Evolutionary conservation across 1,140 invertebrate species (phyloP), one percentile per base, ranked within the genome.

Genomic region (Lasioglossum baleicum): DNA sequence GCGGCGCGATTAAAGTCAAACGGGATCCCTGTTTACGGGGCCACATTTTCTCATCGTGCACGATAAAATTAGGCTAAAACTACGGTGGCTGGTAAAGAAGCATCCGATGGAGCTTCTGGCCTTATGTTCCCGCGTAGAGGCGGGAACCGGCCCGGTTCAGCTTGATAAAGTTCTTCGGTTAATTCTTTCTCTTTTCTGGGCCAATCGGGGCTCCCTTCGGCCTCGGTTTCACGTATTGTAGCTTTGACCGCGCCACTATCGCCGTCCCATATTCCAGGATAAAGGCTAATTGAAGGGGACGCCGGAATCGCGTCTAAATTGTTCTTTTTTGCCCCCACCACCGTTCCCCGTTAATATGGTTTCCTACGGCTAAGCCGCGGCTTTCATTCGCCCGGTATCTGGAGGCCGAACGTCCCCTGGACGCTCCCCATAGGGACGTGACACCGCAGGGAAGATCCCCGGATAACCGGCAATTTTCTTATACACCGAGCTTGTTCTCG

Each of bases 231-330:
- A 44, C 48, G 51, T 20, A 53, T 44, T 31, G n/a, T 58, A 51
- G 13, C 56, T 78, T 51, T 31, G 48, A 58, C 20, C 67, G 58
- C 4, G 58, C 10, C 17, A 5, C 66, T 35, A 56, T 83, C 51
- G 11, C 22, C 7, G 35, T 64, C 56, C 56, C 53, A 74, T 78
- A 58, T 81, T 63, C 26, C 7, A 51, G 74, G 61, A 74, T 81
- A 81, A 85, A 70, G 31, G 56, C 26, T 80, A 80, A 83, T 75
- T 66, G 73, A 81, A 42, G 66, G 48, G 15, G 42, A 73, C 58
- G 13, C 51, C 3, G 35, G 53, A 82, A 69, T 58, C 44, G 40
- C 58, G 51, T 69, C 56, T n/a, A 63, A 22, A 77, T 82, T 53
- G 40, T 53, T 53, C 44, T 48, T 48, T 75, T 11, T 15, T 26